Conservation (phyloP, 1,140 invertebrate species). For the Drosophila leontia region DNA sequence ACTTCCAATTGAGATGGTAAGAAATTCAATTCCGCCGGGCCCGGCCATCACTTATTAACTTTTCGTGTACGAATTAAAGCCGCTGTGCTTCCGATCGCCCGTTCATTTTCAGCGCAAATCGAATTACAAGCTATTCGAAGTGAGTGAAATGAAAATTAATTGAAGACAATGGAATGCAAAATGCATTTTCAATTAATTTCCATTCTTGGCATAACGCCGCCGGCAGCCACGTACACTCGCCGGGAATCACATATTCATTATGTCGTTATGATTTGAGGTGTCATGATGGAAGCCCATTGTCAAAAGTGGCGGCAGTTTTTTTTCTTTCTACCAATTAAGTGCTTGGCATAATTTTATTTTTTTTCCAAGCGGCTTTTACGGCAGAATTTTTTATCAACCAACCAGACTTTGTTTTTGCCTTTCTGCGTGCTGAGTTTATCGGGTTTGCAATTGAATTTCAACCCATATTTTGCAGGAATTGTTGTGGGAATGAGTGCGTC, state of each 20-base stretch:
- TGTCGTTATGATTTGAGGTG: conserved; percentile 76
- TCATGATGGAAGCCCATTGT: conserved; percentile 70
- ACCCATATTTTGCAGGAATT: conserved; percentile 1
- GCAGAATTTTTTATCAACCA: conserved; percentile 48
- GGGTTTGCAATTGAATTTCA: conserved; percentile 43
- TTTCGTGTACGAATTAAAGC: conserved; percentile 13
- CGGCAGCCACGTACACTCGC: conserved; percentile 14
- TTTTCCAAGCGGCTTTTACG: conserved; percentile 12
- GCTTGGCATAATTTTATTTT: conserved; percentile 45
- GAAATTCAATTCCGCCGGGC: conserved; percentile 16
- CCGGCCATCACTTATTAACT: conserved; percentile 2
- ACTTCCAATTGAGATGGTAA: conserved; percentile 6
- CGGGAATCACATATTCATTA: conserved; percentile 56
- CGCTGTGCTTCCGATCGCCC: conserved; percentile 16
- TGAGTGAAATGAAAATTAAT: conserved; percentile 77
- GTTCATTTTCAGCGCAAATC: conserved; percentile 17
- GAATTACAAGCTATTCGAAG: conserved; percentile 57
- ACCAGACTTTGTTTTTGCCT: conserved; percentile 17
- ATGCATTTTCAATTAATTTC: conserved; percentile 81
- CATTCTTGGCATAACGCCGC: conserved; percentile 57
- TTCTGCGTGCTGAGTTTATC: conserved; percentile 38
- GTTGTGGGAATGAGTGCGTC: not conserved
- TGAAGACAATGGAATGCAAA: conserved; percentile 76
- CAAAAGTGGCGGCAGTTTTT: conserved; percentile 53
- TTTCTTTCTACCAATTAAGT: conserved; percentile 63